Base-by-base conservation (phyloP, 2,113 vertebrate genomes). In the Eurypyga helias region DNA sequence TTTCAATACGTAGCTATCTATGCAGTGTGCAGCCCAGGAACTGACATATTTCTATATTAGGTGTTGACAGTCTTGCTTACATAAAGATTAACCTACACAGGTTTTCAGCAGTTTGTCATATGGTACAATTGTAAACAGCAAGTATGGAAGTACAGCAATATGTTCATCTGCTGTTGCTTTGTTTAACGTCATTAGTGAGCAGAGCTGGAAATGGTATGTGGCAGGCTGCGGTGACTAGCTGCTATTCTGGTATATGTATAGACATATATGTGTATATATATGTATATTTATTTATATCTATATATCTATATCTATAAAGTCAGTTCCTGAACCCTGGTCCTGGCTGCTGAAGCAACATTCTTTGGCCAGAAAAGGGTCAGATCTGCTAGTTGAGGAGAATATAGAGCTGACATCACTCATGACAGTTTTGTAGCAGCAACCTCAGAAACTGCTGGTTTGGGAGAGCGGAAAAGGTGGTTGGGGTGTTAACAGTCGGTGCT, bases 71-170 rank as follows among this genome's bases (percentile, higher is more conserved):
- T 28, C 78, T 84, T 94, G 95, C 93, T 97, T 97, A 95, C 92
- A 94, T 91, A 92, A 96, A 95, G 89, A 96, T 97, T 94, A 95
- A 97, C 93, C 90, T 93, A 26, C 76, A 26, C 36, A 52, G 89
- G 87, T 95, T 96, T 96, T 95, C 86, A 83, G 84, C 94, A 95
- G 94, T 97, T 97, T 96, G 92, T 96, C 92, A 92, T 94, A 92
- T 65, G 95, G 89, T 69, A 38, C 87, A 89, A 43, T 21, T 86
- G 82, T 94, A 92, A 95, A 95, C 88, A 94, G 78, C 0, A 1
- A 93, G 80, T 79, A 49, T 43, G 70, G 76, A 85, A 92, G 66
- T 88, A 75, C 89, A 93, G 91, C 85, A 79, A n/a, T 82, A 54
- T 87, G 87, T 92, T 92, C 54, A 10, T 86, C 58, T 87, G 80